A percentile compares a stretch with the other conserved stretches of the same genome.
Conservation (phyloP, 2,888 invertebrate genomes). For the Cephalotes varians region DNA sequence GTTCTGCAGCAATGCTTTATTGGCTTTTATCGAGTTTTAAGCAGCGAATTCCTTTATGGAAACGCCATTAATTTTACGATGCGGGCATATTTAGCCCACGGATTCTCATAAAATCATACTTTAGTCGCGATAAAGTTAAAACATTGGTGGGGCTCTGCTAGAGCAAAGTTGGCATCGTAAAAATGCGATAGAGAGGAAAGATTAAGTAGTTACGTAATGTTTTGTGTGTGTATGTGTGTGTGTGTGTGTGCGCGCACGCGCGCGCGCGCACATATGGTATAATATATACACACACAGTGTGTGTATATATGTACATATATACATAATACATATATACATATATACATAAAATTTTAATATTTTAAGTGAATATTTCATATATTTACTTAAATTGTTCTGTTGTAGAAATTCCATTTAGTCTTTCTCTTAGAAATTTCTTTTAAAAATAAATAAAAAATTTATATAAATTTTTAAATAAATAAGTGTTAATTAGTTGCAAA, state of each 20-base stretch:
- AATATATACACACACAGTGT: not conserved
- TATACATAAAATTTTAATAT: too few relatives aligned
- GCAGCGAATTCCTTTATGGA: slow-evolving; percentile 83
- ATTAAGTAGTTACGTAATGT: slow-evolving; percentile 28
- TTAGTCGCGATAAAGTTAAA: slow-evolving; percentile 83
- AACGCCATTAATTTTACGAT: slow-evolving; percentile 84
- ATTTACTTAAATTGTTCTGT: too few relatives aligned
- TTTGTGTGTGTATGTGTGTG: slow-evolving; percentile 12
- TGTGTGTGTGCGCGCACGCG: too few relatives aligned
- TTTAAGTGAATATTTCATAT: too few relatives aligned
- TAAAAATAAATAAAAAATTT: not conserved
- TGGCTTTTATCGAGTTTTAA: slow-evolving; percentile 82
- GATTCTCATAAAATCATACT: slow-evolving; percentile 83
- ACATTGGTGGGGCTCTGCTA: slow-evolving; percentile 76
- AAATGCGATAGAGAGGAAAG: slow-evolving; percentile 68
- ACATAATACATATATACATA: too few relatives aligned
- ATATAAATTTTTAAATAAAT: not conserved
- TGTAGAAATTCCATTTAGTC: not conserved
- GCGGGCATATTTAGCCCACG: slow-evolving; percentile 81
- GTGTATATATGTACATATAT: too few relatives aligned
- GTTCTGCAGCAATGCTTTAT: slow-evolving; percentile 78
- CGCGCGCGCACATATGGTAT: too few relatives aligned
- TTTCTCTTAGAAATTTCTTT: not conserved
- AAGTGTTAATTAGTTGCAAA: not conserved
- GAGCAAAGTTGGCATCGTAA: slow-evolving; percentile 82